Evolutionary conservation across 2,888 invertebrate genomes (phyloP).

Genomic region (Acanthococcus lagerstroemiae): DNA sequence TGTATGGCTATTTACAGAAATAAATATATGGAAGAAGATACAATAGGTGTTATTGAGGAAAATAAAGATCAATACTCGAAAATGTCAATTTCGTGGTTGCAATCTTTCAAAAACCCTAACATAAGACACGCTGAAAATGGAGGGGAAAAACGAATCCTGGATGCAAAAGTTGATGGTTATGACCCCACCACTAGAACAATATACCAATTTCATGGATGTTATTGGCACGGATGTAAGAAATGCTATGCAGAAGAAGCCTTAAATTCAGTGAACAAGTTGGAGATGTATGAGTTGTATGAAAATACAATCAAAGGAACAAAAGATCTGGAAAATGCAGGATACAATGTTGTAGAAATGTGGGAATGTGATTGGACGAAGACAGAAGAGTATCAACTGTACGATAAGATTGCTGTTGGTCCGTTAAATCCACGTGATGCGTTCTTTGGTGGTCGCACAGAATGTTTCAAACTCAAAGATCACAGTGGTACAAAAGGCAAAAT

Average conservation of each 20-base stretch:
- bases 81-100: conserved; percentile 33
- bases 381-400: not conserved
- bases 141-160: not conserved
- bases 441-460: conserved; percentile 36
- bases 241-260: conserved; percentile 8
- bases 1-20: conserved; percentile 33
- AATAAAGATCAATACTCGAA: conserved; percentile 14
- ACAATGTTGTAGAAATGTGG: conserved; percentile 33
- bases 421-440: conserved; percentile 35
- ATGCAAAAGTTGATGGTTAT: conserved; percentile 23
- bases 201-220: conserved; percentile 26
- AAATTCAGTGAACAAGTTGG: conserved; percentile 25
- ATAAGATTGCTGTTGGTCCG: conserved; percentile 16
- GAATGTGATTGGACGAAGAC: conserved; percentile 32
- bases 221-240: conserved; percentile 13
- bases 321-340: conserved; percentile 15
- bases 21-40: conserved; percentile 20
- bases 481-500: conserved; percentile 32
- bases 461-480: conserved; percentile 33
- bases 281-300: conserved; percentile 25
- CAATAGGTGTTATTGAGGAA: not conserved
- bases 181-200: conserved; percentile 7
- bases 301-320: conserved; percentile 30
- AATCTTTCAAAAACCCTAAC: conserved; percentile 33
- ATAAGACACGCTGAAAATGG: conserved; percentile 34